phyloP scores from a whole-genome alignment of 2,888 invertebrate species.

The Dastarcus helophoroides region DNA sequence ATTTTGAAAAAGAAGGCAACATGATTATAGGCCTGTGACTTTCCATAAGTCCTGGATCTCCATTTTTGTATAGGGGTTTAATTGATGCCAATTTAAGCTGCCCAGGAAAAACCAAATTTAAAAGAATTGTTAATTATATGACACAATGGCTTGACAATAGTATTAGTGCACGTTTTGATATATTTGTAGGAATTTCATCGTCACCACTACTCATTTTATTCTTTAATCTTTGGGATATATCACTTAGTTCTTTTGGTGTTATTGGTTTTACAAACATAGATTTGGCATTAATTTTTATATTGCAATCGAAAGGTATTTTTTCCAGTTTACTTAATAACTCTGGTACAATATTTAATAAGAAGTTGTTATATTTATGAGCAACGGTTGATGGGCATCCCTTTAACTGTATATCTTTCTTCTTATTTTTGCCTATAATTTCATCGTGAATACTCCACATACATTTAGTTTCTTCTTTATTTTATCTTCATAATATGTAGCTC shows the following conservation, averaged over 20 bases:
- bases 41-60: conserved; percentile 3
- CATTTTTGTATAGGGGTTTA: conserved; percentile 7
- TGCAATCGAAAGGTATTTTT: neutral
- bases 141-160: conserved; percentile 3
- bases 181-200: conserved; percentile 7
- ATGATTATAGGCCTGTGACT: conserved; percentile 10
- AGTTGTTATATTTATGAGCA: no score
- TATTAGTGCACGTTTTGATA: conserved; percentile 4
- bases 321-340: neutral
- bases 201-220: conserved; percentile 9
- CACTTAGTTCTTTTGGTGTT: neutral
- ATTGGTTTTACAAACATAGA: neutral
- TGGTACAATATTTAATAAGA: no score
- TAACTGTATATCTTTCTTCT: no score
- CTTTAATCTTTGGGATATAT: conserved; percentile 3
- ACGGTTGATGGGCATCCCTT: no score
- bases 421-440: conserved; percentile 1
- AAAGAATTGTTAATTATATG: conserved; percentile 8
- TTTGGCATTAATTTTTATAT: neutral
- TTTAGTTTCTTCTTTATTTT: no score
- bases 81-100: conserved; percentile 7
- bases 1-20: conserved; percentile 7
- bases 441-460: conserved; percentile 4
- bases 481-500: no score
- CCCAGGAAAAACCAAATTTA: conserved; percentile 7